phyloP scores from a whole-genome alignment of 2,113 vertebrate genomes.

The Amphiprion ocellaris region DNA sequence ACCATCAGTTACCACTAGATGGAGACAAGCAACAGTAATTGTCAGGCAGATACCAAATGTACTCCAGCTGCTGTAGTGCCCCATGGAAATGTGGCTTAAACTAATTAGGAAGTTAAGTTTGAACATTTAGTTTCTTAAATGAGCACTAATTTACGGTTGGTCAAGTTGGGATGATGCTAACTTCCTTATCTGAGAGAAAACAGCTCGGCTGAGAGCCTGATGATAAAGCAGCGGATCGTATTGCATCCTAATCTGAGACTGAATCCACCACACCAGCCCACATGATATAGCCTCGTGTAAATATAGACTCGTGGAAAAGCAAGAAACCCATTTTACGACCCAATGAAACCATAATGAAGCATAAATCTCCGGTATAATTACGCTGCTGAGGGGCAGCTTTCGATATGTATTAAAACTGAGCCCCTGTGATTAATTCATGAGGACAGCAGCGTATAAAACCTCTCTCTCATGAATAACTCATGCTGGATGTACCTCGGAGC shows the following conservation, averaged over 20 bases:
- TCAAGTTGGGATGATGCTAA: neutral
- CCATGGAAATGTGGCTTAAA: neutral
- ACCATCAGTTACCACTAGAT: constrained; percentile 57
- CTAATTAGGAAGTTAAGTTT: neutral
- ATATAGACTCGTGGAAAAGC: neutral
- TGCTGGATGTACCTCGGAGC: constrained; percentile 27
- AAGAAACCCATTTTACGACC: constrained; percentile 32
- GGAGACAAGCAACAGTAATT: constrained; percentile 30
- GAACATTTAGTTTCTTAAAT: neutral
- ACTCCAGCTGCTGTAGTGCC: neutral
- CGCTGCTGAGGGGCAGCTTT: constrained; percentile 25
- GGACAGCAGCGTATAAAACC: constrained; percentile 37
- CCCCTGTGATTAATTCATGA: constrained; percentile 56
- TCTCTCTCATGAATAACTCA: constrained; percentile 40
- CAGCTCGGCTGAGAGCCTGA: neutral
- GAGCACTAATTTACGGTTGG: neutral
- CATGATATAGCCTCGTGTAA: neutral
- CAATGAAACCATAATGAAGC: constrained; percentile 50
- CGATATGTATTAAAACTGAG: constrained; percentile 12
- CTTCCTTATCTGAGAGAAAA: constrained; percentile 15
- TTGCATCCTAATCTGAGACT: constrained; percentile 9
- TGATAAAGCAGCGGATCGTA: neutral
- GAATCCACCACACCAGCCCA: neutral
- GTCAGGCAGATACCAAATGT: neutral
- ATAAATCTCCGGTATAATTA: constrained; percentile 39